phyloP scores from a whole-genome alignment of 2,797 vertebrate species.

The Myotis myotis region DNA sequence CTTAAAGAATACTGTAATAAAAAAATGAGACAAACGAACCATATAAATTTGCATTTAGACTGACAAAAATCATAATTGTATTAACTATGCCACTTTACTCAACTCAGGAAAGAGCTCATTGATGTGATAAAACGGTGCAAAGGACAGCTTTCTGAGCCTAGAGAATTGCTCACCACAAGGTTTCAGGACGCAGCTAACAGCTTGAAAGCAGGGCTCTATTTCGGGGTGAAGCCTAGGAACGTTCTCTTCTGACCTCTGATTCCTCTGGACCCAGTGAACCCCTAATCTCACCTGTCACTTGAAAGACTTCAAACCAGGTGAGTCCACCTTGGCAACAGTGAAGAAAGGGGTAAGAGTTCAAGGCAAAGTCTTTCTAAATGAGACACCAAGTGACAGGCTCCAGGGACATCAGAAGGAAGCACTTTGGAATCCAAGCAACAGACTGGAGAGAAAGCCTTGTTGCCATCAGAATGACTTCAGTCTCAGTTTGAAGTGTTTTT shows the following conservation, averaged over 20 bases:
- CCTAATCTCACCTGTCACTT: background rate
- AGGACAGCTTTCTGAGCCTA: background rate
- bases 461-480: background rate
- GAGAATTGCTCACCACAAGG: fast-evolving
- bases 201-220: background rate
- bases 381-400: background rate
- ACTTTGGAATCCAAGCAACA: background rate
- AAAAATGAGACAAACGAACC: background rate
- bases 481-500: background rate
- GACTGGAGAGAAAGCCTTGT: background rate
- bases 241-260: background rate
- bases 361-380: background rate
- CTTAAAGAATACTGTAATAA: background rate
- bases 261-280: background rate
- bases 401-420: background rate
- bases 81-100: background rate
- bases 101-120: background rate
- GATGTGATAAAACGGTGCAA: background rate
- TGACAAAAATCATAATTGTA: background rate
- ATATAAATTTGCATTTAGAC: background rate
- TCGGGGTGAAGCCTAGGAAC: fast-evolving
- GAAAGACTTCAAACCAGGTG: background rate
- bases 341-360: background rate
- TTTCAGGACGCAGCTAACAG: fast-evolving
- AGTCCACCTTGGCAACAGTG: background rate